Percentiles rank a stretch among this genome's conserved stretches.
Evolutionary conservation across 2,888 invertebrate genomes (phyloP).

Genomic region (Muscina levida): DNA sequence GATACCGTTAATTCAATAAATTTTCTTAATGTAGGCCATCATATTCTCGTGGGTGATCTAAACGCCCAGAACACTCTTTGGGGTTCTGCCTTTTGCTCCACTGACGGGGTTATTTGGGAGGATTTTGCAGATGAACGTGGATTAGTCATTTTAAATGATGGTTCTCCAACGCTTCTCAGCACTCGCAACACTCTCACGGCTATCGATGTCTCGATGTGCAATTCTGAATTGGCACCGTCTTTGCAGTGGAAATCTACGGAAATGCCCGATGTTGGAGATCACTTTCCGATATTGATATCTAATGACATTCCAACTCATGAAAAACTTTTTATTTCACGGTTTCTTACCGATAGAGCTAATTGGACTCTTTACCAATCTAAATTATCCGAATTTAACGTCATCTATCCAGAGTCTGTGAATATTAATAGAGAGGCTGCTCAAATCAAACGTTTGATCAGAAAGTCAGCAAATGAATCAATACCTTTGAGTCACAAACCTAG

Average conservation of each 20-base stretch:
- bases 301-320: neutral
- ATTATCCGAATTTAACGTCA: neutral
- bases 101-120: slow-evolving; percentile 36
- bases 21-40: neutral
- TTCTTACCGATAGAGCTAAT: neutral
- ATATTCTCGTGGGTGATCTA: neutral
- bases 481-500: neutral
- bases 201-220: slow-evolving; percentile 28
- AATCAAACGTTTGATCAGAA: slow-evolving; percentile 2
- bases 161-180: slow-evolving; percentile 29
- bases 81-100: neutral
- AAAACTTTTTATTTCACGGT: slow-evolving; percentile 16
- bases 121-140: neutral
- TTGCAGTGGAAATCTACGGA: neutral
- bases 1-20: neutral
- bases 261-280: slow-evolving; percentile 9
- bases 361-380: neutral
- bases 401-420: neutral
- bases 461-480: slow-evolving; percentile 20
- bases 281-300: neutral
- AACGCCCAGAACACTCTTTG: slow-evolving; percentile 19
- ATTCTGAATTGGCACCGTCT: slow-evolving; percentile 21
- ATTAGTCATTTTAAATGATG: slow-evolving; percentile 32
- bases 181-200: slow-evolving; percentile 28
- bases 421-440: slow-evolving; percentile 23